These are phyloP conservation scores for Clavelina lepadiformis DNA, from an alignment of 23 tunicate species.

Conservation along the genomic window DNA sequence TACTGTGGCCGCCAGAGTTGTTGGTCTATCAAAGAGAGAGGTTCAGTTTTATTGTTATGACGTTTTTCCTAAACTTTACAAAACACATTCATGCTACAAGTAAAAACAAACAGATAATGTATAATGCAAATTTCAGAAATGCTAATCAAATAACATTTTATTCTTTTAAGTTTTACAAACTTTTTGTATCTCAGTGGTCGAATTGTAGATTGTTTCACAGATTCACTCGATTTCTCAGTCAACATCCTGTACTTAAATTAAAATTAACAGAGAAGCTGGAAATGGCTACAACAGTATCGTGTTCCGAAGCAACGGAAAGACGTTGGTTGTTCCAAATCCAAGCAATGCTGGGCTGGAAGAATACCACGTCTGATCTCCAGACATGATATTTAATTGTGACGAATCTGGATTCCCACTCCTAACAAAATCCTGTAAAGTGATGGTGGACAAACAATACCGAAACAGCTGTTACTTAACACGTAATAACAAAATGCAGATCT, in stretches of 20 bases:
- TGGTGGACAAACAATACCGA: not conserved
- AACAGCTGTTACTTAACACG: not conserved
- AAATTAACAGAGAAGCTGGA: not conserved
- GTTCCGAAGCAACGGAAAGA: too few species aligned
- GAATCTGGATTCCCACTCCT: constrained; percentile 6
- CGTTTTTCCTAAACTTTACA: not conserved
- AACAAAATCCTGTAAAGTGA: not conserved
- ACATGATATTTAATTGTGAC: not conserved
- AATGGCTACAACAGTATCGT: too few species aligned
- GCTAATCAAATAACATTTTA: too few species aligned
- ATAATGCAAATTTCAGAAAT: too few species aligned
- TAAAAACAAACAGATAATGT: too few species aligned
- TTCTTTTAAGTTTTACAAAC: not conserved
- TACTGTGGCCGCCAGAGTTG: constrained; percentile 1
- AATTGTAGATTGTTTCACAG: not conserved
- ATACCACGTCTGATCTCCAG: too few species aligned
- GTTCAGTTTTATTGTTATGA: not conserved
- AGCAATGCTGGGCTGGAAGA: too few species aligned
- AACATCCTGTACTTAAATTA: not conserved
- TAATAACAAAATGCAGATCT: not conserved
- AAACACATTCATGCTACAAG: too few species aligned
- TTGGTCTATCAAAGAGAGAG: not conserved
- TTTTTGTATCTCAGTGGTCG: constrained; percentile 1
- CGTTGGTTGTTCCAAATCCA: too few species aligned
- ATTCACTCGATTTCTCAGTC: not conserved